Conservation (phyloP, 2,888 invertebrate genomes). For the Athalia rosae region DNA sequence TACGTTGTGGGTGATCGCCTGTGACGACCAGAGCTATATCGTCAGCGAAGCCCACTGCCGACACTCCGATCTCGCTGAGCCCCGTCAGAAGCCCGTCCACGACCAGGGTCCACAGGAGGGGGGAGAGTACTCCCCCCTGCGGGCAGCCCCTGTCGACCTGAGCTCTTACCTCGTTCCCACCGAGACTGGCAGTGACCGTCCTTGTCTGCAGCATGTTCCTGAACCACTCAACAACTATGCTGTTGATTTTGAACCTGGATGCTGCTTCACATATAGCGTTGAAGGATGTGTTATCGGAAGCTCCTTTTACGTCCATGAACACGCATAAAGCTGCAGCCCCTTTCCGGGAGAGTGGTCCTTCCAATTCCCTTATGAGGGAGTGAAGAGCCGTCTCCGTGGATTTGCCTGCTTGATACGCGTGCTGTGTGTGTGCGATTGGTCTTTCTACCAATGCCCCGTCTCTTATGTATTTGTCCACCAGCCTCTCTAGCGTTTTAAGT, state of each 20-base stretch:
- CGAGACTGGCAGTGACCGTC: slow-evolving; percentile 9
- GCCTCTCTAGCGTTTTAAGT: slow-evolving; percentile 50
- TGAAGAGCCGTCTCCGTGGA: too few relatives aligned
- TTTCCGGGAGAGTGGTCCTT: too few relatives aligned
- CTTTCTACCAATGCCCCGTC: slow-evolving; percentile 33
- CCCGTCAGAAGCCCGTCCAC: slow-evolving; percentile 11
- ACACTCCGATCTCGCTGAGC: neutral
- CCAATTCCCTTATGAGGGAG: too few relatives aligned
- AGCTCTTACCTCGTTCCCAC: slow-evolving; percentile 3
- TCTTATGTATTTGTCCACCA: slow-evolving; percentile 52
- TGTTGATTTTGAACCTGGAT: neutral
- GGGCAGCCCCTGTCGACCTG: slow-evolving; percentile 42
- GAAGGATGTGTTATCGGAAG: slow-evolving; percentile 49
- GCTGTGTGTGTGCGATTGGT: slow-evolving; percentile 27
- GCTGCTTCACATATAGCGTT: slow-evolving; percentile 31
- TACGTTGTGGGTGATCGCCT: neutral
- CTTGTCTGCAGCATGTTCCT: slow-evolving; percentile 15
- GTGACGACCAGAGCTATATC: neutral
- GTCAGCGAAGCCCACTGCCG: neutral
- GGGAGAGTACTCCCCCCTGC: slow-evolving; percentile 28
- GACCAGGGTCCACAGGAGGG: slow-evolving; percentile 16
- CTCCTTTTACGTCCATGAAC: slow-evolving; percentile 51
- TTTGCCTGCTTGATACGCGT: too few relatives aligned
- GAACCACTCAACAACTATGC: neutral
- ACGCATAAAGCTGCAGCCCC: too few relatives aligned